Percentiles rank a stretch among this genome's conserved stretches.
Evolutionary conservation across 2,888 invertebrate species (phyloP).

Genomic region (Mesochorus sp.): DNA sequence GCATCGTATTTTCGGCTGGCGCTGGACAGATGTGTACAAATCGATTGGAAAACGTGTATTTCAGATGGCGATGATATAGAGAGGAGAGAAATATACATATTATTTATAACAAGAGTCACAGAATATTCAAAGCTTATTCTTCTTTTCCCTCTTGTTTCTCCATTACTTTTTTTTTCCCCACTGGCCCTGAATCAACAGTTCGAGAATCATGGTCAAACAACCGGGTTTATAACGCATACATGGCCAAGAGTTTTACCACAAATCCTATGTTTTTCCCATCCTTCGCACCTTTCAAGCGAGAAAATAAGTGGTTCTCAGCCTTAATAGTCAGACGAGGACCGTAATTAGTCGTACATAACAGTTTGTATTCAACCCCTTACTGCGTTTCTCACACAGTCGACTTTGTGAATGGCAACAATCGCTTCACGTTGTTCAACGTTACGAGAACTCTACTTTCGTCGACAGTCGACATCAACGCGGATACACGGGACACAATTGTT

Average conservation of each 20-base stretch:
- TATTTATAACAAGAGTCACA: too few relatives aligned
- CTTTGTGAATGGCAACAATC: not conserved
- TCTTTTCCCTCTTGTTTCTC: not conserved
- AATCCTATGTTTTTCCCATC: not conserved
- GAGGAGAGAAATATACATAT: too few relatives aligned
- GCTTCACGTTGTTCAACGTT: constrained; percentile 12
- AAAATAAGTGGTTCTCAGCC: constrained; percentile 18
- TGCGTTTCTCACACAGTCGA: not conserved
- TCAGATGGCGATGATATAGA: too few relatives aligned
- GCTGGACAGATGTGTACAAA: too few relatives aligned
- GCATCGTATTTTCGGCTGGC: not conserved
- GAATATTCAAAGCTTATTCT: too few relatives aligned
- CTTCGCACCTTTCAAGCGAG: not conserved
- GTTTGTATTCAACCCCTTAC: not conserved
- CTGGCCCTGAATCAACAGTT: not conserved
- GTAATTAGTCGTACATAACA: constrained; percentile 13
- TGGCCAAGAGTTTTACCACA: not conserved
- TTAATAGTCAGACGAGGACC: constrained; percentile 30
- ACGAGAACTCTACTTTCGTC: constrained; percentile 21
- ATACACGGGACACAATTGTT: not conserved
- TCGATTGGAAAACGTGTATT: too few relatives aligned
- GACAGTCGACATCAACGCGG: not conserved
- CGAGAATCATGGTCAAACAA: not conserved
- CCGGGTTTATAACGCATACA: not conserved
- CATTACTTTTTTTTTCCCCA: not conserved